These are phyloP conservation scores for Molorchus minor DNA, from an alignment of 2,888 invertebrate genomes.

Conservation along the genomic window DNA sequence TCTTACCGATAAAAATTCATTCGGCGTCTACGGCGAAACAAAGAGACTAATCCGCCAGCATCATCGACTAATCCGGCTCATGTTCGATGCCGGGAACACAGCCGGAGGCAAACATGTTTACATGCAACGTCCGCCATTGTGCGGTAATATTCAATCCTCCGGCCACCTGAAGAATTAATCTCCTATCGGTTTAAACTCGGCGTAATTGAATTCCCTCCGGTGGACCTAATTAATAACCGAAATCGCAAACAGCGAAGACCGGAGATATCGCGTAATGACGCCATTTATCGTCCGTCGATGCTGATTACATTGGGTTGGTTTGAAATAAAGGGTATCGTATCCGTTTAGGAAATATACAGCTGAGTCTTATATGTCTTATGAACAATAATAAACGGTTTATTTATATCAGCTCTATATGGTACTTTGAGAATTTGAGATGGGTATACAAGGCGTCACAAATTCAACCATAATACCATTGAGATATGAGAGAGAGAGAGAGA, in stretches of 20 bases:
- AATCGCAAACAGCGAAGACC: neutral
- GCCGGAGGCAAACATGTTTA: constrained; percentile 1
- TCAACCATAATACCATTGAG: too few relatives aligned
- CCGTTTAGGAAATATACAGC: too few relatives aligned
- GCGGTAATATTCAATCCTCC: neutral
- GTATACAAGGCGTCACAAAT: too few relatives aligned
- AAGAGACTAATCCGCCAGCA: neutral
- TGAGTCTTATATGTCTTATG: too few relatives aligned
- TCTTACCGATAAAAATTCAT: neutral
- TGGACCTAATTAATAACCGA: constrained; percentile 2
- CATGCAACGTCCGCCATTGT: neutral
- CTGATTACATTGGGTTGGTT: too few relatives aligned
- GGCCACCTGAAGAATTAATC: constrained; percentile 10
- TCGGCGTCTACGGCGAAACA: neutral
- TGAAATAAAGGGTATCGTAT: too few relatives aligned
- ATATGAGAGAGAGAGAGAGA: too few relatives aligned
- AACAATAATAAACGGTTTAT: too few relatives aligned
- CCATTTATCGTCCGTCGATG: too few relatives aligned
- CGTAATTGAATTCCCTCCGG: constrained; percentile 1
- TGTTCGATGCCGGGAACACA: neutral
- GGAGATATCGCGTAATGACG: neutral
- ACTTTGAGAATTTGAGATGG: too few relatives aligned
- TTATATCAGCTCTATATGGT: too few relatives aligned
- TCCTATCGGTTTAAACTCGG: neutral
- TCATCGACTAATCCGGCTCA: neutral